phyloP scores from a whole-genome alignment of 2,888 invertebrate genomes.

The Ommatoiulus sabulosus region DNA sequence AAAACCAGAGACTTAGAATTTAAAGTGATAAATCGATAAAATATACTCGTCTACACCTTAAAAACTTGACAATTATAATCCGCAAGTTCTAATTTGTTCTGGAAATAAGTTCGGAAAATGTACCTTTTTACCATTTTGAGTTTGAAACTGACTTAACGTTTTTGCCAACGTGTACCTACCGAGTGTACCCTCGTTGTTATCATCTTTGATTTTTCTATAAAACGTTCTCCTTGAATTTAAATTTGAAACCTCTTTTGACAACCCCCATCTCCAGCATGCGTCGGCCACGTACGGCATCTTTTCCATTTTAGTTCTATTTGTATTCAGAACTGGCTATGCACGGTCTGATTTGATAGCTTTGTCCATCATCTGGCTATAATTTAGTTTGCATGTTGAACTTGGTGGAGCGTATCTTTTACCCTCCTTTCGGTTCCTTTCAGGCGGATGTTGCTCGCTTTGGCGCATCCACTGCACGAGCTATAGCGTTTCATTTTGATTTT shows the following conservation, averaged over 20 bases:
- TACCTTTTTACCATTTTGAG: no score
- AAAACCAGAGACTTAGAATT: no score
- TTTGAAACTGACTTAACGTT: no score
- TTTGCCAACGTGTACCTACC: not conserved
- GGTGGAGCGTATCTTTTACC: constrained; percentile 47
- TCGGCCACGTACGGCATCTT: not conserved
- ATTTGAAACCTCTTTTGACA: not conserved
- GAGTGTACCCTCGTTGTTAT: not conserved
- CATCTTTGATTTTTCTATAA: not conserved
- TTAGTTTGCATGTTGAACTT: constrained; percentile 44
- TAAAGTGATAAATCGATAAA: no score
- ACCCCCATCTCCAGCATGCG: not conserved
- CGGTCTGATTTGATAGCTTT: constrained; percentile 42
- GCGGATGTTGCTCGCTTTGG: not conserved
- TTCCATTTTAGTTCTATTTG: not conserved
- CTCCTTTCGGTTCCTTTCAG: constrained; percentile 30
- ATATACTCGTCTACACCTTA: no score
- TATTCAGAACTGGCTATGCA: constrained; percentile 7
- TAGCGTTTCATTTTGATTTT: constrained; percentile 38
- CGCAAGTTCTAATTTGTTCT: no score
- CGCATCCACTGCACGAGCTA: constrained; percentile 1
- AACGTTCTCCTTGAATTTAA: not conserved
- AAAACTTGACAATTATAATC: no score
- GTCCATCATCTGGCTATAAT: constrained; percentile 47
- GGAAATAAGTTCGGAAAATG: no score